A percentile compares a stretch with the other conserved stretches of the same genome.
Evolutionary conservation across 2,888 invertebrate genomes (phyloP).

Genomic region (Agonopterix subpropinquella): DNA sequence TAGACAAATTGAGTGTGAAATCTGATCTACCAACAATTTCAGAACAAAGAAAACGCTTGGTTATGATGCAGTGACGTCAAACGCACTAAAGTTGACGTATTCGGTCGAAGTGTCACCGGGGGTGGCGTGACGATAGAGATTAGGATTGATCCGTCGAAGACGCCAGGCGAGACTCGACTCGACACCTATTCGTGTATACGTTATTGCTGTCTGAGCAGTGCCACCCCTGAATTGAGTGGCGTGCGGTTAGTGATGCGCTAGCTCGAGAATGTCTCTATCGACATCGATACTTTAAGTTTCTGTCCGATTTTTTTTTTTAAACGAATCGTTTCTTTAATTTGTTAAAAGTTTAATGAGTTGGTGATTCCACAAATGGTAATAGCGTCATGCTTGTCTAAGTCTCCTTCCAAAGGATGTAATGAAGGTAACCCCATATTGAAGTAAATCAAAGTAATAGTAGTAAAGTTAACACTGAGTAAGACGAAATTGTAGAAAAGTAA

Average conservation of each 20-base stretch:
- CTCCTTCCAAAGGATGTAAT: too few species aligned
- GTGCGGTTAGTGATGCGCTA: conserved; percentile 35
- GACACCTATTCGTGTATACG: conserved; percentile 50
- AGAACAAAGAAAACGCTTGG: conserved; percentile 20
- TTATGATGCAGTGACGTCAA: conserved; percentile 35
- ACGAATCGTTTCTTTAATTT: too few species aligned
- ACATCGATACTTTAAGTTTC: not conserved
- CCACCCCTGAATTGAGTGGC: conserved; percentile 50
- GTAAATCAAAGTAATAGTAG: too few species aligned
- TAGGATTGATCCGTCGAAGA: conserved; percentile 56
- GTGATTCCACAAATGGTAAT: too few species aligned
- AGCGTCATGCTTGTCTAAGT: too few species aligned
- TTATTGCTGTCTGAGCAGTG: conserved; percentile 54
- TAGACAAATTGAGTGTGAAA: conserved; percentile 4
- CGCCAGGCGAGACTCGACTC: conserved; percentile 19
- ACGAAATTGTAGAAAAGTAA: too few species aligned
- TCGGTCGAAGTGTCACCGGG: conserved; percentile 8
- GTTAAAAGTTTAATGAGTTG: too few species aligned
- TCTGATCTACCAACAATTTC: conserved; percentile 15
- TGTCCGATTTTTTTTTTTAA: too few species aligned
- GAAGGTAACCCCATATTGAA: too few species aligned
- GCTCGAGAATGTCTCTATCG: not conserved
- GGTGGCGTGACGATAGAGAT: conserved; percentile 45
- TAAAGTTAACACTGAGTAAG: too few species aligned
- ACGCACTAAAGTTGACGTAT: conserved; percentile 26